Conservation (phyloP, 2,113 vertebrate species). For the Trichechus manatus region DNA sequence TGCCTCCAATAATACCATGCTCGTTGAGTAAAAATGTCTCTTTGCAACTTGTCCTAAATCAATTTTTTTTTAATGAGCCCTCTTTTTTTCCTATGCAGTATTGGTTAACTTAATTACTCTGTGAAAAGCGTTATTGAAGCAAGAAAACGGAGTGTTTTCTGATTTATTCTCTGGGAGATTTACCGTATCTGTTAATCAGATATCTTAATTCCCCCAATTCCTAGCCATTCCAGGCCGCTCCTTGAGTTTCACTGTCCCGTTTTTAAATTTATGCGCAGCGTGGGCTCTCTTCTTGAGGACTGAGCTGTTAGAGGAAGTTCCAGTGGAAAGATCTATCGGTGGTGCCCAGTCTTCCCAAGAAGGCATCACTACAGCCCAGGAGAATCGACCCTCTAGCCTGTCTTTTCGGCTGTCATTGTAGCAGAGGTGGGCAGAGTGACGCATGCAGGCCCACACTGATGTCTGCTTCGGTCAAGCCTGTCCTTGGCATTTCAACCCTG, state of each 20-base stretch:
- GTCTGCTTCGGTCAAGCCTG: too few species aligned
- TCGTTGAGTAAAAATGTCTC: constrained; percentile 67
- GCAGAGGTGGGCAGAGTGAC: background rate
- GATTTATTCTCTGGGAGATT: constrained; percentile 53
- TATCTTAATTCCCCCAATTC: background rate
- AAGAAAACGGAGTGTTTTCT: constrained; percentile 65
- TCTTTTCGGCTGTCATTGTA: background rate
- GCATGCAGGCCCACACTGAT: background rate
- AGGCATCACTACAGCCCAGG: background rate
- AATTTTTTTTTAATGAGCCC: constrained; percentile 68
- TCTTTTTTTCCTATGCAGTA: constrained; percentile 56
- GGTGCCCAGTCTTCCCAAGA: background rate
- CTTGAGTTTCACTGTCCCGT: background rate
- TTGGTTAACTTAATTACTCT: constrained; percentile 76
- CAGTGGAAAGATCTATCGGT: background rate
- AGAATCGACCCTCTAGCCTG: background rate
- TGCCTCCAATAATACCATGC: constrained; percentile 25
- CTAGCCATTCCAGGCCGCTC: background rate
- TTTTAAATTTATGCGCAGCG: background rate
- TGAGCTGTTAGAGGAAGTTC: background rate
- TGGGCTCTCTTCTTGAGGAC: background rate
- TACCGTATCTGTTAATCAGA: constrained; percentile 57
- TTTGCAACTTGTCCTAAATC: constrained; percentile 69
- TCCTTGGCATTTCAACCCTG: background rate
- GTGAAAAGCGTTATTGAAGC: constrained; percentile 47